These are phyloP conservation scores for Ceratina australensis DNA, from an alignment of 1,140 invertebrate species.

Conservation along the genomic window DNA sequence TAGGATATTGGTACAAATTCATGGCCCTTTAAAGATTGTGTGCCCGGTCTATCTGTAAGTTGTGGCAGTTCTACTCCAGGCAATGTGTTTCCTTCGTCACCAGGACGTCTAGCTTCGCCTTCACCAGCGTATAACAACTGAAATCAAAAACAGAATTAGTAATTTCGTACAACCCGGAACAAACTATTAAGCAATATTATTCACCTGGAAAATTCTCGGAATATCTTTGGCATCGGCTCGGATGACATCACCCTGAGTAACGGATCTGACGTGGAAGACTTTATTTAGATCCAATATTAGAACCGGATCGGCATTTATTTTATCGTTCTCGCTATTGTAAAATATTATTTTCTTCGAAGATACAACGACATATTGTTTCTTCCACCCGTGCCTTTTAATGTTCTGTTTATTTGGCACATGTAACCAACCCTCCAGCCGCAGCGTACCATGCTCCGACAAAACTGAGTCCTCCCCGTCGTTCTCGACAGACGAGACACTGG, in stretches of 20 bases:
- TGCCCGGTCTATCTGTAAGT: constrained; percentile 86
- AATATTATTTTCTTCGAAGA: constrained; percentile 98
- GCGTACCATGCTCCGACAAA: constrained; percentile 75
- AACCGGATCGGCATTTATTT: constrained; percentile 95
- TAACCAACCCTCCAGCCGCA: constrained; percentile 94
- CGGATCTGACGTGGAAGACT: constrained; percentile 98
- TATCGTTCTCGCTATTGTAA: constrained; percentile 97
- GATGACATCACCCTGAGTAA: constrained; percentile 99
- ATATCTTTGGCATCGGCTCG: constrained; percentile 99
- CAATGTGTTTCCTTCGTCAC: constrained; percentile 82
- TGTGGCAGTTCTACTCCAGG: constrained; percentile 74
- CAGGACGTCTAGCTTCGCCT: constrained; percentile 92
- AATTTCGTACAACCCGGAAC: background rate
- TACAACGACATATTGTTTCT: constrained; percentile 97
- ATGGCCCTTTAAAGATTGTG: constrained; percentile 94
- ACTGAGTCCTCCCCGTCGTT: constrained; percentile 91
- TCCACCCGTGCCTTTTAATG: constrained; percentile 97
- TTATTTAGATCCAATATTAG: constrained; percentile 98
- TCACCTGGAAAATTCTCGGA: constrained; percentile 97
- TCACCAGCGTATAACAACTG: constrained; percentile 95
- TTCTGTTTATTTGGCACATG: constrained; percentile 97
- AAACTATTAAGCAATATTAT: background rate
- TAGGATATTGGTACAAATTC: constrained; percentile 97
- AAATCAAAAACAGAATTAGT: background rate
- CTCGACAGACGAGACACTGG: constrained; percentile 93